These are phyloP conservation scores for Cheilosia urbana DNA, from an alignment of 2,888 invertebrate species.

Conservation along the genomic window DNA sequence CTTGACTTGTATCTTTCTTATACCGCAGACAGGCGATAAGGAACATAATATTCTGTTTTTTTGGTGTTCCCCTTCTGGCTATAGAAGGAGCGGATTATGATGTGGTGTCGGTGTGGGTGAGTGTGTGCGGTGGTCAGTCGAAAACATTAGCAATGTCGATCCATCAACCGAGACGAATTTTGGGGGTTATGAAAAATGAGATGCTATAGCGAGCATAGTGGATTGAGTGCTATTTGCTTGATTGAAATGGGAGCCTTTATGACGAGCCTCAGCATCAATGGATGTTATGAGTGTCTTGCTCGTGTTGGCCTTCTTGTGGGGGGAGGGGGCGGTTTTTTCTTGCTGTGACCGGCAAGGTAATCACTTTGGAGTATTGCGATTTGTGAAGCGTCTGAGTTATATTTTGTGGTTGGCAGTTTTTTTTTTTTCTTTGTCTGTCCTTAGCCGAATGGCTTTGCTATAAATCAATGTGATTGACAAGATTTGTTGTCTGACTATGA, in stretches of 20 bases:
- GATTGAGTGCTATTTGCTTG: constrained; percentile 59
- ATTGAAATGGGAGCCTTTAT: constrained; percentile 63
- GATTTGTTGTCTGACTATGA: constrained; percentile 31
- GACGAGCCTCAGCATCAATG: not conserved
- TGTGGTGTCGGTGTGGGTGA: not conserved
- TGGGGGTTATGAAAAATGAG: constrained; percentile 62
- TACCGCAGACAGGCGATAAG: constrained; percentile 41
- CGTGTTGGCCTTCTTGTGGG: not conserved
- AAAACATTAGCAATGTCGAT: constrained; percentile 64
- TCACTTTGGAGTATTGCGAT: constrained; percentile 26
- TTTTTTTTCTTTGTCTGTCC: not conserved
- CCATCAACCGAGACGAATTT: constrained; percentile 58
- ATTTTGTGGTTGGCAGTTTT: constrained; percentile 14
- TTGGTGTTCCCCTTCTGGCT: not conserved
- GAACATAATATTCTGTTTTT: constrained; percentile 11
- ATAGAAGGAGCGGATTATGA: not conserved
- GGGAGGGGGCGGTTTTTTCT: not conserved
- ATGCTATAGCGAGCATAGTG: constrained; percentile 34
- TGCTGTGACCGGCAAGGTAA: constrained; percentile 18
- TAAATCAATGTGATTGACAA: constrained; percentile 63
- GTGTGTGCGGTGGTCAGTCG: constrained; percentile 51
- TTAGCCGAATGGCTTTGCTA: not conserved
- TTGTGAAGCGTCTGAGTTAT: not conserved
- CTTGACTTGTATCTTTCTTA: constrained; percentile 36
- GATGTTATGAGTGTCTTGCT: not conserved